phyloP scores from a whole-genome alignment of 2,113 vertebrate species.

The Equus przewalskii region DNA sequence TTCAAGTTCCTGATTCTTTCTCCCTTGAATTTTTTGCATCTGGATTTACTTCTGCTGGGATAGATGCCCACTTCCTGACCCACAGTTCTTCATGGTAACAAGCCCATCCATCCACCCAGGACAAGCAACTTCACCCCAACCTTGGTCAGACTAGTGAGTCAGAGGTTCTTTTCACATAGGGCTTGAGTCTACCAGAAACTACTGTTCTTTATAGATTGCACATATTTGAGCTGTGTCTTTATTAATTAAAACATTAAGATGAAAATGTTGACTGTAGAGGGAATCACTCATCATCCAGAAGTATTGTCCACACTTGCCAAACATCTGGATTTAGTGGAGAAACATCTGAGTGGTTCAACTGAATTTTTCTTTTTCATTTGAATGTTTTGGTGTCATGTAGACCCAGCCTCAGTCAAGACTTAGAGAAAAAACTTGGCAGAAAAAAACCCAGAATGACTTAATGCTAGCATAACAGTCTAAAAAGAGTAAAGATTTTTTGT shows the following conservation, averaged over 20 bases:
- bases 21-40: slow-evolving; percentile 61
- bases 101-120: slow-evolving; percentile 11
- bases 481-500: slow-evolving; percentile 49
- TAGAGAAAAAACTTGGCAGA: slow-evolving; percentile 54
- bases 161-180: slow-evolving; percentile 10
- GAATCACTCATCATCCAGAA: slow-evolving; percentile 63
- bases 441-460: slow-evolving; percentile 31
- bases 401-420: slow-evolving; percentile 59
- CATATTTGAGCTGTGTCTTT: neutral
- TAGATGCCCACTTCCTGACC: slow-evolving; percentile 55
- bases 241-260: slow-evolving; percentile 5
- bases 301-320: slow-evolving; percentile 53
- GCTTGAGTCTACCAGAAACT: neutral
- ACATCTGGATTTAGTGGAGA: slow-evolving; percentile 78
- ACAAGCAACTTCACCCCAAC: neutral
- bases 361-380: slow-evolving; percentile 65
- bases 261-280: neutral
- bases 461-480: slow-evolving; percentile 50
- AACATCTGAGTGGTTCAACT: slow-evolving; percentile 60
- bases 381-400: slow-evolving; percentile 68
- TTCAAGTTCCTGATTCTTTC: slow-evolving; percentile 66
- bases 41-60: slow-evolving; percentile 71
- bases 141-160: neutral
- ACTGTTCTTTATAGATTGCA: neutral
- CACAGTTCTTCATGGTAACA: slow-evolving; percentile 57